phyloP scores from a whole-genome alignment of 2,888 invertebrate genomes.

The Tricholauxania praeusta region DNA sequence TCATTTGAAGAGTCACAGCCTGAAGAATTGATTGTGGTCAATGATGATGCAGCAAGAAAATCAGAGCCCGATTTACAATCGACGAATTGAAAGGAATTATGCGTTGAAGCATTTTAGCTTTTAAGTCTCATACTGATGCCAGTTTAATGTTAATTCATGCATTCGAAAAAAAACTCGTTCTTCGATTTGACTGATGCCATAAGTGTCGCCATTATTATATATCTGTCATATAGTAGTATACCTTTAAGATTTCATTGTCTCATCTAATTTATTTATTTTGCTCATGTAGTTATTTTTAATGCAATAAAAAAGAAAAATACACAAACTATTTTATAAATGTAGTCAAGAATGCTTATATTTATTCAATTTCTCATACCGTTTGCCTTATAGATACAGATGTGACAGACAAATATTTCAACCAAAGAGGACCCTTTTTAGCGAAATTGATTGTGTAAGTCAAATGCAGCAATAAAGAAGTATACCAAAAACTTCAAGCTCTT shows the following conservation, averaged over 20 bases:
- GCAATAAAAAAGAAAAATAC: constrained; percentile 40
- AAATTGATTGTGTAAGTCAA: too few relatives aligned
- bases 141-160: constrained; percentile 28
- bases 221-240: constrained; percentile 39
- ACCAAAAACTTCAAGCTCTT: too few relatives aligned
- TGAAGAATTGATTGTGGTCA: constrained; percentile 62
- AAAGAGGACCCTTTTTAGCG: too few relatives aligned
- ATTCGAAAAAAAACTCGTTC: constrained; percentile 34
- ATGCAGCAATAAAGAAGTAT: too few relatives aligned
- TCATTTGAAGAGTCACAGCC: constrained; percentile 61
- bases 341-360: too few relatives aligned
- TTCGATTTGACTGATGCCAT: constrained; percentile 1
- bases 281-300: constrained; percentile 50
- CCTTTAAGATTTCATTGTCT: constrained; percentile 42
- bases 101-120: constrained; percentile 42
- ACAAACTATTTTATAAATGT: background rate
- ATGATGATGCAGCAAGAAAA: constrained; percentile 52
- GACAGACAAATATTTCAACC: too few relatives aligned
- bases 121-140: background rate
- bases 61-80: constrained; percentile 23
- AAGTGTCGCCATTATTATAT: constrained; percentile 26
- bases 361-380: too few relatives aligned
- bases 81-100: background rate
- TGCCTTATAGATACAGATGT: too few relatives aligned
- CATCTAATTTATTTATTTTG: constrained; percentile 42